Conservation (phyloP, 2,888 invertebrate genomes). For the Deilephila porcellus region DNA sequence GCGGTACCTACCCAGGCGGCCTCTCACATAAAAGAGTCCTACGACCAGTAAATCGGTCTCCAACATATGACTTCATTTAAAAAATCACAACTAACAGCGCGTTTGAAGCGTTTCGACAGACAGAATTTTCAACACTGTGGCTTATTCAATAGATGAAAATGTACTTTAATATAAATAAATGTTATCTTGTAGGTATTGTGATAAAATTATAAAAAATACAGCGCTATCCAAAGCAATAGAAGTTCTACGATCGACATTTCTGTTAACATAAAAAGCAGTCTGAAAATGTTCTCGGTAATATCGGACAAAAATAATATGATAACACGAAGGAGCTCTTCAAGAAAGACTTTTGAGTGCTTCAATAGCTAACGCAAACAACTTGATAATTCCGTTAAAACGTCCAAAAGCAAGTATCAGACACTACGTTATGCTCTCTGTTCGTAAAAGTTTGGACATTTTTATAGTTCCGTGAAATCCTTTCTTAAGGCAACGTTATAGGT, state of each 20-base stretch:
- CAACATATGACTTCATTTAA: no score
- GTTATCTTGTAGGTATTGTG: no score
- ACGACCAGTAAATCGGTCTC: no score
- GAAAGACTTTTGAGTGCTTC: slow-evolving; percentile 23
- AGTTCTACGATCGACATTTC: background rate
- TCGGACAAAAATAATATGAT: slow-evolving; percentile 25
- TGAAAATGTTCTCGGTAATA: slow-evolving; percentile 3
- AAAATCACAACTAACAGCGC: no score
- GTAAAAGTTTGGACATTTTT: slow-evolving; percentile 71
- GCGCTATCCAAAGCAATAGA: background rate
- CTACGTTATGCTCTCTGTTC: slow-evolving; percentile 56
- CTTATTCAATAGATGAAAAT: no score
- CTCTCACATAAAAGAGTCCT: no score
- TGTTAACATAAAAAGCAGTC: slow-evolving; percentile 4
- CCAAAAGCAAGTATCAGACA: slow-evolving; percentile 60
- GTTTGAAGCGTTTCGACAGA: no score
- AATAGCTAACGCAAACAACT: slow-evolving; percentile 54
- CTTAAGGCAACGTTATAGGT: slow-evolving; percentile 53
- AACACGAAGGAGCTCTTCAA: slow-evolving; percentile 12
- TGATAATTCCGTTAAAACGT: slow-evolving; percentile 58
- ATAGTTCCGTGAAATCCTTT: slow-evolving; percentile 60
- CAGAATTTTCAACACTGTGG: no score
- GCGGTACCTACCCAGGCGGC: no score
- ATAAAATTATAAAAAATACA: background rate
- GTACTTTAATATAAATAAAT: no score